phyloP scores from a whole-genome alignment of 2,888 invertebrate genomes.

The Aricia artaxerxes region DNA sequence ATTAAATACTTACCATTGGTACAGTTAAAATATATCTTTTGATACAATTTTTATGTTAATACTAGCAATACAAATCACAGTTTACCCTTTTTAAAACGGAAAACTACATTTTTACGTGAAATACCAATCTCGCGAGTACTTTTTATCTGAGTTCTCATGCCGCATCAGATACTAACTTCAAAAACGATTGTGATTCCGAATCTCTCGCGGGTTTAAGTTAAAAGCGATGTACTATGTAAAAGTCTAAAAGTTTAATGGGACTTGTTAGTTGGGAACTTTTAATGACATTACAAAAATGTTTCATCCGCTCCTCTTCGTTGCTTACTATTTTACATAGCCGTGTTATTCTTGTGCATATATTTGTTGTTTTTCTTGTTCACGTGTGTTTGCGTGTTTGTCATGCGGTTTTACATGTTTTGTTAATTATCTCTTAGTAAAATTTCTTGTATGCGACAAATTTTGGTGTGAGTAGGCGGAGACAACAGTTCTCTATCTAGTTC shows the following conservation, averaged over 20 bases:
- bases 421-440: slow-evolving; percentile 7
- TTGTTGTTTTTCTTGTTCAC: not conserved
- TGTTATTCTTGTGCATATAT: not conserved
- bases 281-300: slow-evolving; percentile 7
- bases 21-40: not conserved
- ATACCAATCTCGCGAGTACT: slow-evolving; percentile 46
- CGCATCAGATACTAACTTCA: slow-evolving; percentile 48
- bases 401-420: not conserved
- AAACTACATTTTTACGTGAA: not conserved
- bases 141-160: slow-evolving; percentile 66
- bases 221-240: slow-evolving; percentile 1
- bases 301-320: not conserved
- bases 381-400: not conserved
- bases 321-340: not conserved
- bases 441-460: slow-evolving; percentile 2
- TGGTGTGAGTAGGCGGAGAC: slow-evolving; percentile 12
- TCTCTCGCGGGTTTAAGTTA: slow-evolving; percentile 19
- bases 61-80: not conserved
- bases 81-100: not conserved
- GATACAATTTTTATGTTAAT: no score
- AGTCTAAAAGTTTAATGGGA: slow-evolving; percentile 18
- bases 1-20: not conserved
- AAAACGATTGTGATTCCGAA: slow-evolving; percentile 20
- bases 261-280: slow-evolving; percentile 1
- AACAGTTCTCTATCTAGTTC: slow-evolving; percentile 19